phyloP scores from a whole-genome alignment of 2,113 vertebrate genomes.

The Micronisus gabar region DNA sequence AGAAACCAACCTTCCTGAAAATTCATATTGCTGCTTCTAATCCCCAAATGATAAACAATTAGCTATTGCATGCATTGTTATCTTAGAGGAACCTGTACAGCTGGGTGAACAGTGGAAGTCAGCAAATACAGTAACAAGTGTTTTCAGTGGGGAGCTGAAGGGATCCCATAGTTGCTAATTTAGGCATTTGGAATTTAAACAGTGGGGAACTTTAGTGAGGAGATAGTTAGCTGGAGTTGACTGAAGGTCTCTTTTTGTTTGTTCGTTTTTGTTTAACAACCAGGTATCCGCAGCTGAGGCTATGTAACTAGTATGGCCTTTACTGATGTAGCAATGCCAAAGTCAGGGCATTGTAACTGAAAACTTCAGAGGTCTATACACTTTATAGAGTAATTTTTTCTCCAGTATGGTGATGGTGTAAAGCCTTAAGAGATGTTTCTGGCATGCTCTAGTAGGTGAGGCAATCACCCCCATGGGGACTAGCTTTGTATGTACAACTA shows the following conservation, averaged over 20 bases:
- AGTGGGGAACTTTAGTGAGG: neutral
- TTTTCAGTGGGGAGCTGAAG: neutral
- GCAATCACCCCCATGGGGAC: neutral
- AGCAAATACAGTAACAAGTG: neutral
- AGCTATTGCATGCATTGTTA: fast-evolving
- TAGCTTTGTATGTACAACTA: neutral
- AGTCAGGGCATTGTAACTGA: neutral
- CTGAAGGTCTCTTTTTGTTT: neutral
- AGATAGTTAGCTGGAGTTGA: neutral
- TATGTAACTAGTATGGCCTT: neutral
- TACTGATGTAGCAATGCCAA: neutral
- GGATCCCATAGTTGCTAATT: neutral
- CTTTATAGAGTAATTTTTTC: neutral
- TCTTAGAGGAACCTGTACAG: neutral
- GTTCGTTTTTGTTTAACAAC: neutral
- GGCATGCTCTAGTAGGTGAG: neutral
- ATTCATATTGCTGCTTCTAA: neutral
- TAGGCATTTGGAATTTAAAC: neutral
- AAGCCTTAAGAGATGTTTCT: neutral
- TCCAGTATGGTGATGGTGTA: neutral
- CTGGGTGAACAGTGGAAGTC: neutral
- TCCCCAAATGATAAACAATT: neutral
- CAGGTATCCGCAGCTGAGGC: neutral
- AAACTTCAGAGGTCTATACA: neutral
- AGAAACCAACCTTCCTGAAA: neutral